Evolutionary conservation across 2,113 vertebrate genomes (phyloP), one percentile per base, ranked within the genome.

Genomic region (Tretioscincus oriximinensis): DNA sequence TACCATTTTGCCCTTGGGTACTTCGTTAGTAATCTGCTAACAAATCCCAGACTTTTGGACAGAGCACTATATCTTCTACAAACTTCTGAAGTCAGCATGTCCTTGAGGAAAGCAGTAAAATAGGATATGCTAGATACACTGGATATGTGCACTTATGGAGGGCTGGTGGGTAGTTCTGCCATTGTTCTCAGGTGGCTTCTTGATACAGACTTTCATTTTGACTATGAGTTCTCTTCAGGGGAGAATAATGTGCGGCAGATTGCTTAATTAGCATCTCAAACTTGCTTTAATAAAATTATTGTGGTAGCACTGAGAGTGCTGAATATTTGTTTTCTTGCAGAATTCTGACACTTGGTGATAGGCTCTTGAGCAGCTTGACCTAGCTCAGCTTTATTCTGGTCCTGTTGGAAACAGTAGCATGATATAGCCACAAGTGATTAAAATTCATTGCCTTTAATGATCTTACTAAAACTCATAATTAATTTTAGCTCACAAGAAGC

Each of bases 351-450:
- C 81, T 90, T 74, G 85, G 76, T 78, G 88, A 74, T 84, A 2
- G 87, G 89, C 92, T 91, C 51, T 88, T 89, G 86, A 83, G 68
- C 78, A 77, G 82, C 63, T 45, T 81, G 81, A 49, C 4, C 2
- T 2, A 73, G 16, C 87, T 87, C 67, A 75, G n/a, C 26, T 22
- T 83, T 76, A 78, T 58, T 88, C 63, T 49, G 24, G n/a, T 51
- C n/a, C 26, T 20, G 7, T 12, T 18, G 12, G n/a, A 87, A 66
- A 31, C 12, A 80, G 8, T 22, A 16, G 28, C 9, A 64, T 12
- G 64, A n/a, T 45, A 64, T 20, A 35, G 29, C 35, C 31, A 65
- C 9, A 65, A 65, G 12, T 67, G 66, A 20, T 29, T 35, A 67
- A 29, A 14, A 51, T 16, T 60, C 29, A 5, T 78, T 78, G 31